Conservation (phyloP, 2,797 vertebrate genomes). For the Florisuga fusca region DNA sequence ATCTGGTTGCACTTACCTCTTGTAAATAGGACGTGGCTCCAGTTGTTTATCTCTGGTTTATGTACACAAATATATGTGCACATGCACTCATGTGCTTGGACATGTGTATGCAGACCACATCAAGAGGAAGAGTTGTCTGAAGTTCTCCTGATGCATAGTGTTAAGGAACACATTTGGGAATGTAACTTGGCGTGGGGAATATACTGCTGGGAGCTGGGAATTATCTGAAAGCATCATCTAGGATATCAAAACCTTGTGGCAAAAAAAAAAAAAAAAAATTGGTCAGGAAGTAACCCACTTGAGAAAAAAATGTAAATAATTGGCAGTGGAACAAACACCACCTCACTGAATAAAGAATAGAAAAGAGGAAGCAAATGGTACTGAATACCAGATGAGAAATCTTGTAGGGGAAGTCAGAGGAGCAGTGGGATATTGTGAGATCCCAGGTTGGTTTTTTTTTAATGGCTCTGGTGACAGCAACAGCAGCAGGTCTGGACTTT, state of each 20-base stretch:
- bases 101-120: background rate
- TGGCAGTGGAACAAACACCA: conserved; percentile 24
- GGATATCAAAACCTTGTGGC: background rate
- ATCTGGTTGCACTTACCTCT: background rate
- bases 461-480: background rate
- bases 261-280: background rate
- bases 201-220: background rate
- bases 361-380: conserved; percentile 22
- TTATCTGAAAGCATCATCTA: background rate
- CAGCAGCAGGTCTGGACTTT: background rate
- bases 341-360: background rate
- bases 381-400: background rate
- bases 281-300: background rate
- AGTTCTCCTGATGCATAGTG: background rate
- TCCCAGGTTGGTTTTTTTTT: background rate
- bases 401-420: background rate
- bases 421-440: background rate
- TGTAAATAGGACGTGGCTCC: background rate
- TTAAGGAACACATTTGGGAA: background rate
- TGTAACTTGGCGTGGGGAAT: background rate
- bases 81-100: background rate
- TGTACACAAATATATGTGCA: background rate
- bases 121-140: background rate
- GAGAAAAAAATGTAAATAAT: background rate
- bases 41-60: background rate